Percentiles rank a stretch among this genome's conserved stretches.
phyloP scores from a whole-genome alignment of 35 echinoderm and acorn worm species.

The Eucidaris tribuloides region DNA sequence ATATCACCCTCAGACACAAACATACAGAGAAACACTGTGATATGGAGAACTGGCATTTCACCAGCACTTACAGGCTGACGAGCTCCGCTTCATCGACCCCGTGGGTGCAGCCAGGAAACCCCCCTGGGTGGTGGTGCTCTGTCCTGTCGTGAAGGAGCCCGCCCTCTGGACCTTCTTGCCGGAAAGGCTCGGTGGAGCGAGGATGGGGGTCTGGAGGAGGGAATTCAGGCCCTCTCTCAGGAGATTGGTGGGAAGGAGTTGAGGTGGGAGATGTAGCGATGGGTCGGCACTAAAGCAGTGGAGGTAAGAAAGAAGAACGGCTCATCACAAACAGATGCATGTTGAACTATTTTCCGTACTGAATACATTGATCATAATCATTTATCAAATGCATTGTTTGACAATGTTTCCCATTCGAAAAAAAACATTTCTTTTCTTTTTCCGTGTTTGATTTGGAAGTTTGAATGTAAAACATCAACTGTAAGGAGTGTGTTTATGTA shows the following conservation, averaged over 20 bases:
- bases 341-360: no score
- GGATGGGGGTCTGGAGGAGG: slow-evolving; percentile 40
- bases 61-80: slow-evolving; percentile 40
- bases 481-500: no score
- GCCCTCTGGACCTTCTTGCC: slow-evolving; percentile 24
- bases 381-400: no score
- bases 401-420: no score
- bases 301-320: neutral
- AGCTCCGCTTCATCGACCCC: slow-evolving; percentile 12
- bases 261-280: slow-evolving; percentile 8
- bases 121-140: neutral
- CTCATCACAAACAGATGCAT: no score
- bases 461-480: no score
- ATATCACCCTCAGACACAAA: no score
- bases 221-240: slow-evolving; percentile 42
- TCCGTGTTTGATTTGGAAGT: no score
- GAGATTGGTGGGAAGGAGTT: slow-evolving; percentile 24
- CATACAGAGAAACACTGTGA: no score
- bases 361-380: no score
- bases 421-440: no score
- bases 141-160: neutral
- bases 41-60: no score
- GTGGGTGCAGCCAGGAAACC: neutral
- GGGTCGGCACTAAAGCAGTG: neutral
- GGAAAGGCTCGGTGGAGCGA: neutral